Evolutionary conservation across 35 echinoderm and acorn worm genomes (phyloP).

Genomic region (Diadema setosum): DNA sequence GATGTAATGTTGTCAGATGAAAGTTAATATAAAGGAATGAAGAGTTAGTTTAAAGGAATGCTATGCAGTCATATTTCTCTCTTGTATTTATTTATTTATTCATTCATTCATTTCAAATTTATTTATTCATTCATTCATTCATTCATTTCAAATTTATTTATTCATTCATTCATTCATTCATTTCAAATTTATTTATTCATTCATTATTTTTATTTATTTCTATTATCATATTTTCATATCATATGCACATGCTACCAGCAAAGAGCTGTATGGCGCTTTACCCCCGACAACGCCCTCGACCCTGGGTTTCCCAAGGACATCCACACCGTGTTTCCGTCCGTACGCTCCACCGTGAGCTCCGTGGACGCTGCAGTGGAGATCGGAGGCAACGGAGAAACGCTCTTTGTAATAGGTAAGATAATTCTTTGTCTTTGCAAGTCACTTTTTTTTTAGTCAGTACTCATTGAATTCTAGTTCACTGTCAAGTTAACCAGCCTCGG

Average conservation of each 20-base stretch:
- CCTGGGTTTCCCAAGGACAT: slow-evolving; percentile 33
- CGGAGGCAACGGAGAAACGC: slow-evolving; percentile 45
- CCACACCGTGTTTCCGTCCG: not conserved
- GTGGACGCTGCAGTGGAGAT: slow-evolving; percentile 24
- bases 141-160: too few relatives aligned
- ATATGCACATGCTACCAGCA: not conserved
- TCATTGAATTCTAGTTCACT: too few relatives aligned
- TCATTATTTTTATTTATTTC: not conserved
- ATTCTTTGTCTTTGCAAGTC: not conserved
- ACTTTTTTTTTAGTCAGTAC: too few relatives aligned
- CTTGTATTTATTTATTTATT: not conserved
- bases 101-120: too few relatives aligned
- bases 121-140: too few relatives aligned
- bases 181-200: too few relatives aligned
- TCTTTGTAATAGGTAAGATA: slow-evolving; percentile 16
- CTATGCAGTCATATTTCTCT: not conserved
- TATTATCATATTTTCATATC: not conserved
- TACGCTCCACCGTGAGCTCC: not conserved
- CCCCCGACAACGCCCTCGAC: not conserved
- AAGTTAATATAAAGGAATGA: not conserved
- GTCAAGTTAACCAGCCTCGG: too few relatives aligned
- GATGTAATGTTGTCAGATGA: not conserved
- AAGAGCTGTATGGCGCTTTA: slow-evolving; percentile 44
- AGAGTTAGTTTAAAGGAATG: not conserved
- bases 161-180: too few relatives aligned